Evolutionary conservation across 2,113 vertebrate species (phyloP).

Genomic region (Danio rerio): GRCz12tu NC_133179.1:63277501-63278000

Average conservation of each 20-base stretch:
- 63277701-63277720: constrained; percentile 58
- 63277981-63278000: constrained; percentile 6
- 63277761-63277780: constrained; percentile 51
- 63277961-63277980: constrained; percentile 4
- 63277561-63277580: constrained; percentile 23
- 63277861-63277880: constrained; percentile 35
- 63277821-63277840: constrained; percentile 24
- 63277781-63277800: constrained; percentile 12
- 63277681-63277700: constrained; percentile 42
- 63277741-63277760: constrained; percentile 56
- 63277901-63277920: constrained; percentile 36
- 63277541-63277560: constrained; percentile 23
- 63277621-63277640: constrained; percentile 26
- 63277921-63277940: constrained; percentile 10
- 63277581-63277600: background rate
- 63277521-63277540: constrained; percentile 1
- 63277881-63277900: constrained; percentile 30
- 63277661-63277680: constrained; percentile 29
- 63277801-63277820: constrained; percentile 32
- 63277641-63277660: constrained; percentile 4
- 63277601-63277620: constrained; percentile 25
- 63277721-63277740: constrained; percentile 49
- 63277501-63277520: constrained; percentile 26
- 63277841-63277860: constrained; percentile 38
- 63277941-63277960: constrained; percentile 19